Conservation (phyloP, 1,140 invertebrate genomes). For the Pantala flavescens region DNA sequence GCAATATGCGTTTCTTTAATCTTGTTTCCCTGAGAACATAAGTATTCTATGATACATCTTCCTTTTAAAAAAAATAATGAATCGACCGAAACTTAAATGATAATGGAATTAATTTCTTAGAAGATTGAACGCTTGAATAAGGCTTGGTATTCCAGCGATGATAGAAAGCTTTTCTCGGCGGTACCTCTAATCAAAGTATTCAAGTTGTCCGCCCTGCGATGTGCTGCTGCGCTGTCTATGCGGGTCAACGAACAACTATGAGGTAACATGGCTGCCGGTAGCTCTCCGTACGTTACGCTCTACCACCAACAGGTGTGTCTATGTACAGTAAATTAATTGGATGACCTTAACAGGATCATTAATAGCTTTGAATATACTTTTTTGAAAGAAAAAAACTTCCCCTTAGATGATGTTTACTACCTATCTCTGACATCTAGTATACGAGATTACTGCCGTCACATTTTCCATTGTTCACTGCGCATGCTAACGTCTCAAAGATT, state of each 20-base stretch:
- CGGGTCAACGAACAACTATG: not conserved
- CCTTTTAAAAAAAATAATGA: too few species aligned
- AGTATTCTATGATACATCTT: too few species aligned
- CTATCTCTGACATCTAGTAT: not conserved
- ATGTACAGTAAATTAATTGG: not conserved
- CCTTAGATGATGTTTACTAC: not conserved
- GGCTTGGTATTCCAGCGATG: too few species aligned
- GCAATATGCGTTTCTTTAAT: too few species aligned
- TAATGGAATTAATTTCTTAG: too few species aligned
- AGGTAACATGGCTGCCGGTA: not conserved
- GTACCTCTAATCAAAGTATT: too few species aligned
- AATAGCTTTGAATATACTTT: not conserved
- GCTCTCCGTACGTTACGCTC: not conserved
- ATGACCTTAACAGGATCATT: not conserved
- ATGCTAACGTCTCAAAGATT: not conserved
- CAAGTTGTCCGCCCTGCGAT: too few species aligned
- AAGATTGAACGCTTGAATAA: too few species aligned
- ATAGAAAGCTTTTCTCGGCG: too few species aligned
- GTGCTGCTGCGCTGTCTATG: not conserved
- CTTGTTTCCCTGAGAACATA: too few species aligned
- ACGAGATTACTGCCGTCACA: not conserved
- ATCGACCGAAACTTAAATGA: too few species aligned
- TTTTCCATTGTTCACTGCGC: not conserved
- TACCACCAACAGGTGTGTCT: slow-evolving; percentile 3
- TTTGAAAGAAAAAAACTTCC: not conserved